Percentiles rank a stretch among this genome's conserved stretches.
These are phyloP conservation scores for Gallinago jamesoni DNA, from an alignment of 2,113 vertebrate species.

Conservation along the genomic window DNA sequence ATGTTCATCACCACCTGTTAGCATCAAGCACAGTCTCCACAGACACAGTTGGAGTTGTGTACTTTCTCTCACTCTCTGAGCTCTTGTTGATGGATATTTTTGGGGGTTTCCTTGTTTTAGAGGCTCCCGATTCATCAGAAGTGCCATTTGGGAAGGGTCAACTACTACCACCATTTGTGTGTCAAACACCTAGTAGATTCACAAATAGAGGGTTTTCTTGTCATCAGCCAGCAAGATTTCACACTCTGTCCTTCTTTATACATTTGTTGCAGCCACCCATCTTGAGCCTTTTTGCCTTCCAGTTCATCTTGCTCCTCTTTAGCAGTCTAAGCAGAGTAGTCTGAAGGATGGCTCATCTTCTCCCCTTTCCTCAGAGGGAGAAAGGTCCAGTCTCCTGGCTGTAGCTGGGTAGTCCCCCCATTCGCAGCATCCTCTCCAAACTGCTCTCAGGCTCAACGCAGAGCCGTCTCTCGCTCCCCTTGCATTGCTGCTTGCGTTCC, in stretches of 20 bases:
- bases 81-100: slow-evolving; percentile 16
- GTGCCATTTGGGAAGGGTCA: slow-evolving; percentile 21
- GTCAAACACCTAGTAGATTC: background rate
- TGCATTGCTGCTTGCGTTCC: background rate
- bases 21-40: slow-evolving; percentile 33
- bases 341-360: background rate
- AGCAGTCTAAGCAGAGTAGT: background rate
- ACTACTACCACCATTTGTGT: background rate
- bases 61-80: slow-evolving; percentile 22
- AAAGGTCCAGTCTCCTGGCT: background rate
- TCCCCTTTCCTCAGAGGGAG: background rate
- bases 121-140: slow-evolving; percentile 28
- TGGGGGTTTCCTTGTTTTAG: background rate
- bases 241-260: background rate
- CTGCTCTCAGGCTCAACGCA: rapidly evolving
- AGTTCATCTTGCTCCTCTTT: background rate
- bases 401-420: background rate
- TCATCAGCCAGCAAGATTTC: background rate
- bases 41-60: slow-evolving; percentile 40
- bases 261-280: background rate
- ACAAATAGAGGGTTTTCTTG: background rate
- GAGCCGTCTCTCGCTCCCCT: background rate
- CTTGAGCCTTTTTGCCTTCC: background rate
- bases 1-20: slow-evolving; percentile 14
- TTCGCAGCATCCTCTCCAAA: background rate